Base-by-base conservation (phyloP, 2,113 vertebrate species). In the Gobius niger region DNA sequence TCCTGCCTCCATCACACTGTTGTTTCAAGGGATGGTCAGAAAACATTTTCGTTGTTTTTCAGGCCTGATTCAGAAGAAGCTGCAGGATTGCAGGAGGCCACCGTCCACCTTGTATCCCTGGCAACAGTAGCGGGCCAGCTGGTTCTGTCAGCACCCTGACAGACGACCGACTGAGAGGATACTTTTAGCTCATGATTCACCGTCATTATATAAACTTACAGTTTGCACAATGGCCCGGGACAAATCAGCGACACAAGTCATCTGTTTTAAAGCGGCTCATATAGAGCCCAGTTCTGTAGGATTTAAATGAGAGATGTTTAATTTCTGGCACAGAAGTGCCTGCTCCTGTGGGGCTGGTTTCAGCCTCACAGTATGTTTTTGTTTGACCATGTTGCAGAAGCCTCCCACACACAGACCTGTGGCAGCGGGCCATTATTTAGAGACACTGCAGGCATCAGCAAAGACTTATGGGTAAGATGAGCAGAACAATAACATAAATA, bases 101-200 rank as follows among this genome's bases (percentile, higher is more conserved):
- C 68, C 77, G 73, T 89, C 75, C 84, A 84, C 84, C 87, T 83
- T 74, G 84, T 83, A 76, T 82, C 85, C 77, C 87, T 90, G 89
- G 88, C 87, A 89, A 74, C 76, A 63, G 63, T 44, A 84, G 78
- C 0, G 0, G 72, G 65, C 84, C 90, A 90, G 88, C 88, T 92
- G 91, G 87, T 85, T 47, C 83, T 78, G 78, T 84, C 88, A 90
- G 84, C 76, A 49, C 75, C 64, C 70, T 86, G 86, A 87, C 78
- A 78, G 85, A 88, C 78, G 80, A 85, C 89, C 86, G 85, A 87
- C 85, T 81, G 87, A 68, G 86, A 3, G n/a, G 79, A 85, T 82
- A 76, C 77, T 89, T 91, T 89, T 88, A 88, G 87, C 85, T 85
- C 78, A 82, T 89, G 89, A 90, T 76, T 89, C 88, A 87, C 50